Conservation (phyloP, 2,113 vertebrate species). For the Enhydra lutris region DNA sequence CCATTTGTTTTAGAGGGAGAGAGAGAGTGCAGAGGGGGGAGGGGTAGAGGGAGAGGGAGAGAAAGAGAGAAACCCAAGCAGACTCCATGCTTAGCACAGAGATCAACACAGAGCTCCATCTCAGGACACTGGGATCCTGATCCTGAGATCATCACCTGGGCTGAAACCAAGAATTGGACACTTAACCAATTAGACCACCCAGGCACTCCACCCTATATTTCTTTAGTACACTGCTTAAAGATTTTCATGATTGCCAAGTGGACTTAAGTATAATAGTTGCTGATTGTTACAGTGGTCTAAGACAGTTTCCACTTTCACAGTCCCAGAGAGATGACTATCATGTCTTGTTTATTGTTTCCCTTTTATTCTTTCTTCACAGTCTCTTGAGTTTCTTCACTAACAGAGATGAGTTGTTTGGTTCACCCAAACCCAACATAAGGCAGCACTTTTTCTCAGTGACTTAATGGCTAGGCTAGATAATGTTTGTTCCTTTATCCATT, state of each 20-base stretch:
- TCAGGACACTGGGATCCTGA: neutral
- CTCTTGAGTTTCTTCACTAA: slow-evolving; percentile 2
- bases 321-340: neutral
- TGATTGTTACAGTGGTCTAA: neutral
- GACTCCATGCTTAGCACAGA: neutral
- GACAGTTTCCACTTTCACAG: neutral
- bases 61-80: neutral
- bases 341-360: neutral
- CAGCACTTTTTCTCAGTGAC: neutral
- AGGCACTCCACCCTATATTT: neutral
- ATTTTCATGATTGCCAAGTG: neutral
- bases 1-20: neutral
- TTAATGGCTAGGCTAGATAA: neutral
- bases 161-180: neutral
- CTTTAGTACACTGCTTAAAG: neutral
- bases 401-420: slow-evolving; percentile 12
- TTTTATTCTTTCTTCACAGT: neutral
- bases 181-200: neutral
- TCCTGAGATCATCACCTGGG: neutral
- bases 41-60: neutral
- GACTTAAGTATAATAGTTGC: neutral
- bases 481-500: neutral
- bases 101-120: neutral
- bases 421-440: neutral
- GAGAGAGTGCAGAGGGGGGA: neutral